Evolutionary conservation across 2,113 vertebrate species (phyloP).

Genomic region (Strigops habroptila): DNA sequence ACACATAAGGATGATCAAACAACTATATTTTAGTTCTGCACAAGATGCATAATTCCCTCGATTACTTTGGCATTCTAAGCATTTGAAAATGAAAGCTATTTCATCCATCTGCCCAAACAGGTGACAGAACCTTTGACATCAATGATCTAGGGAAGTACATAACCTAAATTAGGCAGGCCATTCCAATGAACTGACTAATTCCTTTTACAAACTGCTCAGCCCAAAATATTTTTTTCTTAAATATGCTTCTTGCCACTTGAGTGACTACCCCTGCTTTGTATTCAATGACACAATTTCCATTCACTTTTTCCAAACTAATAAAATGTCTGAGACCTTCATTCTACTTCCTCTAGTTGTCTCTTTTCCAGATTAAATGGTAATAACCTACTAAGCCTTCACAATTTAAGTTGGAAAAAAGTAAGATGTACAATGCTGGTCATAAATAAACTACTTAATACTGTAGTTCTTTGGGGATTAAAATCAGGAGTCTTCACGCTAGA

Average conservation of each 20-base stretch:
- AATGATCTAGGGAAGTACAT: neutral
- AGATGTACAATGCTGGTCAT: neutral
- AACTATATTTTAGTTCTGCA: neutral
- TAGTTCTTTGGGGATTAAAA: neutral
- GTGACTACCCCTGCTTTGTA: neutral
- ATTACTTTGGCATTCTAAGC: neutral
- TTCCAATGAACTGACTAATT: neutral
- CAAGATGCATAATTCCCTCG: neutral
- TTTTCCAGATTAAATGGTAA: neutral
- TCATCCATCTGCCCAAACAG: neutral
- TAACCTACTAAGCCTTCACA: neutral
- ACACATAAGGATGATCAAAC: neutral
- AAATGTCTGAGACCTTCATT: neutral
- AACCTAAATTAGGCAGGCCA: neutral
- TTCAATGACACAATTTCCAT: no score
- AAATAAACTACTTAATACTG: neutral
- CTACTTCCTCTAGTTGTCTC: neutral
- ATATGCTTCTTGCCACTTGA: neutral
- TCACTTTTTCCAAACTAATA: neutral
- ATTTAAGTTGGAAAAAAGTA: neutral
- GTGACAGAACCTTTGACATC: neutral
- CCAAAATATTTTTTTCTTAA: neutral
- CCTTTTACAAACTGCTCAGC: neutral
- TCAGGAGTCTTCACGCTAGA: neutral
- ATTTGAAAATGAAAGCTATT: neutral